Evolutionary conservation across 1,140 invertebrate genomes (phyloP).

Genomic region (Choristoneura fumiferana): DNA sequence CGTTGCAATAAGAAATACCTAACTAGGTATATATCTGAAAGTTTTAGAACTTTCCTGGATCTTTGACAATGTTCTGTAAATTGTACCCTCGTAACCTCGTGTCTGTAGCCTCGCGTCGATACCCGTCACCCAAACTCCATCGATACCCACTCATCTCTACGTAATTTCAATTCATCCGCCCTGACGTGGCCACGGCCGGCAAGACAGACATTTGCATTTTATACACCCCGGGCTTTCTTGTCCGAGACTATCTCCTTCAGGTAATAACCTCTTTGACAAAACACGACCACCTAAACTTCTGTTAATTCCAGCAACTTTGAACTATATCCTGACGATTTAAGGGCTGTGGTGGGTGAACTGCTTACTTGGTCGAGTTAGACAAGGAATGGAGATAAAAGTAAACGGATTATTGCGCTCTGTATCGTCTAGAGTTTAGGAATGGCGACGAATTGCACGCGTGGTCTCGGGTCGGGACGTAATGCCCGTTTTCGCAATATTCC

Average conservation of each 20-base stretch:
- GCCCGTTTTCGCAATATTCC: too few relatives aligned
- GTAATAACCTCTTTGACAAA: slow-evolving; percentile 74
- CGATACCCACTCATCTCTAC: slow-evolving; percentile 14
- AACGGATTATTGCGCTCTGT: slow-evolving; percentile 70
- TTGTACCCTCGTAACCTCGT: too few relatives aligned
- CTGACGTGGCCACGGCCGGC: slow-evolving; percentile 30
- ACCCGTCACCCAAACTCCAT: neutral
- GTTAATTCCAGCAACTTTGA: slow-evolving; percentile 15
- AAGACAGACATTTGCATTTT: slow-evolving; percentile 67
- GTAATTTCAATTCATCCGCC: slow-evolving; percentile 18
- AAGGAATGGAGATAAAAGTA: slow-evolving; percentile 68
- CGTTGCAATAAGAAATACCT: too few relatives aligned
- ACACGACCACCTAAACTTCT: slow-evolving; percentile 19
- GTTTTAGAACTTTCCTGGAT: too few relatives aligned
- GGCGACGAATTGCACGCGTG: slow-evolving; percentile 11
- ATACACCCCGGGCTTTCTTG: slow-evolving; percentile 48
- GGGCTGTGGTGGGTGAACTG: slow-evolving; percentile 3
- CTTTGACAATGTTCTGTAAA: too few relatives aligned
- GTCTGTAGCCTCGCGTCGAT: too few relatives aligned
- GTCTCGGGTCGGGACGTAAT: neutral
- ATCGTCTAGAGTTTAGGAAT: slow-evolving; percentile 38
- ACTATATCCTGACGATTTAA: slow-evolving; percentile 30
- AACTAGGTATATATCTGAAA: too few relatives aligned
- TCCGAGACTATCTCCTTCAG: slow-evolving; percentile 61
- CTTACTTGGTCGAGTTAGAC: slow-evolving; percentile 36